phyloP scores from a whole-genome alignment of 2,113 vertebrate genomes.

The Vimba vimba region DNA sequence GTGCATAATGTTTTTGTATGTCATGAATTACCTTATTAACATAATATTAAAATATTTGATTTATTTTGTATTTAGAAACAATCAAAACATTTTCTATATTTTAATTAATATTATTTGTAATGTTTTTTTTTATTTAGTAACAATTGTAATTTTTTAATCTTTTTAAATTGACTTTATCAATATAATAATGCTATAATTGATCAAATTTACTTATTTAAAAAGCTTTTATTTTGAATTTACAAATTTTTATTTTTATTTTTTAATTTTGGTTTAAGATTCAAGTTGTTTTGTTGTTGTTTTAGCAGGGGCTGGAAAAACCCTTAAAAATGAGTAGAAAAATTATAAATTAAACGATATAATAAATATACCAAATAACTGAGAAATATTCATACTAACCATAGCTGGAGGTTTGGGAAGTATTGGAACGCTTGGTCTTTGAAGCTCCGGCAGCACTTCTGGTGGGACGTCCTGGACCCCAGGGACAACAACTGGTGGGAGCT shows the following conservation, averaged over 20 bases:
- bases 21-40: not conserved
- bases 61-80: not conserved
- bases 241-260: not conserved
- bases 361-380: not conserved
- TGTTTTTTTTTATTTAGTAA: not conserved
- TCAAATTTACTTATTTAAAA: too few relatives aligned
- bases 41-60: not conserved
- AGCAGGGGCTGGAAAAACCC: not conserved
- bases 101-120: not conserved
- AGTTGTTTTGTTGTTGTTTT: not conserved
- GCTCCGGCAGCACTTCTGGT: constrained; percentile 48
- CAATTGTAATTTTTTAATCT: not conserved
- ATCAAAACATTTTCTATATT: not conserved
- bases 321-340: not conserved
- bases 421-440: constrained; percentile 60
- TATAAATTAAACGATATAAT: not conserved
- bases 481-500: constrained; percentile 35
- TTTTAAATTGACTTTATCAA: not conserved
- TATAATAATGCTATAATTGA: not conserved
- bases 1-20: too few relatives aligned
- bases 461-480: constrained; percentile 29
- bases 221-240: not conserved
- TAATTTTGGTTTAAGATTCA: not conserved
- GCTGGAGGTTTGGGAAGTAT: constrained; percentile 64
- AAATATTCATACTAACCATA: constrained; percentile 64